These are phyloP conservation scores for Notarius quadriscutis DNA, from an alignment of 2,113 vertebrate species.

Conservation along the genomic window DNA sequence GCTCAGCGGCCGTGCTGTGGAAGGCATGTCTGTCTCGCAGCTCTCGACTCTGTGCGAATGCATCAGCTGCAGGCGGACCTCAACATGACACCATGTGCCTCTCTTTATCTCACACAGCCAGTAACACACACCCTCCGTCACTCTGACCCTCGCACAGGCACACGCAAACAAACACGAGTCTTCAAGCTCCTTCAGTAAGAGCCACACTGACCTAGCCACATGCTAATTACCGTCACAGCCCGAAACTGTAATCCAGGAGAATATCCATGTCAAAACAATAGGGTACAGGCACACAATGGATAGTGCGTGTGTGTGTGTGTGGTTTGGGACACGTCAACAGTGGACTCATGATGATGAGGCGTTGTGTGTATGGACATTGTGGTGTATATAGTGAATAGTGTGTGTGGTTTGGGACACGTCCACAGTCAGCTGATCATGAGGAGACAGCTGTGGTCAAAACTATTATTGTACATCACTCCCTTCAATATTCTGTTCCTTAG, in stretches of 20 bases:
- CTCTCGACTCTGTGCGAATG: background rate
- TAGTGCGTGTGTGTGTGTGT: background rate
- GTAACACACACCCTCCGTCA: background rate
- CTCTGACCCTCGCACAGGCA: background rate
- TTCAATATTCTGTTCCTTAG: background rate
- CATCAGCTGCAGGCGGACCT: background rate
- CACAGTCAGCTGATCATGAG: background rate
- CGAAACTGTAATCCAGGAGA: background rate
- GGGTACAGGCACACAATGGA: background rate
- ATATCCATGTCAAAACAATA: background rate
- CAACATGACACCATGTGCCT: background rate
- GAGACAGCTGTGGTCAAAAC: background rate
- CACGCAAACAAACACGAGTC: background rate
- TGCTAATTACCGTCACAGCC: background rate
- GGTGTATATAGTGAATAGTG: background rate
- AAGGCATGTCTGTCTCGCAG: background rate
- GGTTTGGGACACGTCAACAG: background rate
- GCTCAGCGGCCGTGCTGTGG: background rate
- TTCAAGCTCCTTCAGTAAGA: background rate
- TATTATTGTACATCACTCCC: background rate
- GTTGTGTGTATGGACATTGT: background rate
- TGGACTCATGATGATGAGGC: background rate
- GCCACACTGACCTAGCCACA: background rate
- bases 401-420: too few species aligned
- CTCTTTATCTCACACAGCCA: slow-evolving; percentile 19